A percentile compares a stretch with the other conserved stretches of the same genome.
phyloP scores from a whole-genome alignment of 2,113 vertebrate species.

The Ceyx margarethae region DNA sequence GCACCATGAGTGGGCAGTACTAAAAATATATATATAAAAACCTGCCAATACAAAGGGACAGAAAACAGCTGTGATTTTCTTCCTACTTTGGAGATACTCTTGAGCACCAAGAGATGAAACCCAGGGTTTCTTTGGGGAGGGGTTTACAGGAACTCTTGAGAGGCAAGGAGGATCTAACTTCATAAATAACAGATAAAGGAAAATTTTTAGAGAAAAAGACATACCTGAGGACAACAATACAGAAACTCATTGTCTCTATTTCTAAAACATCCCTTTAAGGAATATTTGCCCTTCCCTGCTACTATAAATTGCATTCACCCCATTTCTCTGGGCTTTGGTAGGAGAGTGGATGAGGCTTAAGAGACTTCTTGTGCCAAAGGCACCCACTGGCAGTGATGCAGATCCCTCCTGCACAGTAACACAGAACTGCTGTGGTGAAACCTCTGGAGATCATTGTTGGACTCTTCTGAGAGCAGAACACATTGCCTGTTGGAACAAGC shows the following conservation, averaged over 20 bases:
- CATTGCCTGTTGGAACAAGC: not conserved
- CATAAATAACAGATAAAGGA: not conserved
- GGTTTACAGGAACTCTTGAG: not conserved
- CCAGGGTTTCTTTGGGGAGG: not conserved
- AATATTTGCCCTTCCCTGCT: not conserved
- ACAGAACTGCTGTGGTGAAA: not conserved
- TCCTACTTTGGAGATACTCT: not conserved
- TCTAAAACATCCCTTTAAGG: not conserved
- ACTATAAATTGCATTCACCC: not conserved
- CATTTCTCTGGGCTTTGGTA: not conserved
- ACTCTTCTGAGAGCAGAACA: not conserved
- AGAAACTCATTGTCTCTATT: not conserved
- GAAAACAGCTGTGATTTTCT: not conserved
- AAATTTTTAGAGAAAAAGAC: not conserved
- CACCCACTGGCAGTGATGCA: rapidly evolving
- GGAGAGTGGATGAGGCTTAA: not conserved
- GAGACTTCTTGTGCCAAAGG: not conserved
- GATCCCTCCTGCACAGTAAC: not conserved
- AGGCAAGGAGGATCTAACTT: not conserved
- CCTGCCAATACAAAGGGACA: not conserved
- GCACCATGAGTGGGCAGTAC: not conserved
- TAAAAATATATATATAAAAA: not conserved
- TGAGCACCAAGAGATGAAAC: not conserved
- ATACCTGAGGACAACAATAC: rapidly evolving
- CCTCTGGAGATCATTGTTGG: not conserved